These are phyloP conservation scores for Trematomus bernacchii DNA, from an alignment of 2,797 vertebrate genomes.

Conservation along the genomic window DNA sequence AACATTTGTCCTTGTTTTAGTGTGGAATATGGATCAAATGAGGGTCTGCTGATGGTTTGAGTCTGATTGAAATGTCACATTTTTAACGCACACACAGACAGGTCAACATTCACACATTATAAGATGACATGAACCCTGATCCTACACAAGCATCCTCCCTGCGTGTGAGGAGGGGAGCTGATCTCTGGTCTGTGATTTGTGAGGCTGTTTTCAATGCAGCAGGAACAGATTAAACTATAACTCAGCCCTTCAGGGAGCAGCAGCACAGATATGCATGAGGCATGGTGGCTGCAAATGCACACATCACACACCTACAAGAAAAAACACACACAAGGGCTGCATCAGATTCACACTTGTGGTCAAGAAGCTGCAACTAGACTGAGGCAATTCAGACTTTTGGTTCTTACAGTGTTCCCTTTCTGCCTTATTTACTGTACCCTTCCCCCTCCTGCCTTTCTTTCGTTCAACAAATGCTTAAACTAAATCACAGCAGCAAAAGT, in stretches of 20 bases:
- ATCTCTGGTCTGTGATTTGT: conserved; percentile 49
- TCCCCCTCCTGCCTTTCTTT: not conserved
- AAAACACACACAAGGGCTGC: conserved; percentile 9
- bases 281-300: not conserved
- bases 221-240: conserved; percentile 61
- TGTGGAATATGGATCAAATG: not conserved
- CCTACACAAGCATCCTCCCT: not conserved
- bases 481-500: conserved; percentile 25
- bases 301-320: conserved; percentile 13
- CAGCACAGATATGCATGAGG: conserved; percentile 35
- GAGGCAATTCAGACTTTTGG: not conserved
- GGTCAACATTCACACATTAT: not conserved
- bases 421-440: not conserved
- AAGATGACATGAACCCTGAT: not conserved
- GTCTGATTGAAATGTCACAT: conserved; percentile 7
- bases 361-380: not conserved
- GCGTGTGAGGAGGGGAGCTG: conserved; percentile 3
- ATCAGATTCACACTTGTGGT: not conserved
- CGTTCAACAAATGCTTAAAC: not conserved
- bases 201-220: conserved; percentile 52
- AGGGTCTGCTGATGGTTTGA: not conserved
- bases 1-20: too few relatives aligned
- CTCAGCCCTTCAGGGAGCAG: conserved; percentile 34
- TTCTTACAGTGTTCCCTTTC: not conserved
- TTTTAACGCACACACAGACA: not conserved